Conservation (phyloP, 2,797 vertebrate genomes). For the Oreonectes daqikongensis region DNA sequence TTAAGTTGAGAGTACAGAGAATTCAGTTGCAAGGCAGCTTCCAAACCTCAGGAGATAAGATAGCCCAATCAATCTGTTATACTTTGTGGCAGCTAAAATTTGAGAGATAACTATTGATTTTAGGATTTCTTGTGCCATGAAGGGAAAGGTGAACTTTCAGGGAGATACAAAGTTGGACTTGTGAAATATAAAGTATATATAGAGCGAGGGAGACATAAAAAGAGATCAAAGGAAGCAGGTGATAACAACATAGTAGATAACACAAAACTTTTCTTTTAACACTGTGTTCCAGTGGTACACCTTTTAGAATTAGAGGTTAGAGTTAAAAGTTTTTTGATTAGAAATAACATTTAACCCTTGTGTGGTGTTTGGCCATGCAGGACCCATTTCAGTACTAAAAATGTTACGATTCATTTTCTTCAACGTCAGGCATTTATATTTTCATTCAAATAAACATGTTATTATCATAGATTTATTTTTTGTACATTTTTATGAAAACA, state of each 20-base stretch:
- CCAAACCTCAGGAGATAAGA: slow-evolving; percentile 22
- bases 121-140: slow-evolving; percentile 31
- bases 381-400: too few species aligned
- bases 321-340: neutral
- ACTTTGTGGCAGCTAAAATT: slow-evolving; percentile 25
- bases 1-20: neutral
- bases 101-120: slow-evolving; percentile 45
- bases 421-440: too few species aligned
- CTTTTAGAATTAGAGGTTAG: too few species aligned
- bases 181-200: neutral
- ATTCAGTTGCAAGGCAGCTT: slow-evolving; percentile 58
- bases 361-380: too few species aligned
- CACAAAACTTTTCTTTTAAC: neutral
- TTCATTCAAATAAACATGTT: too few species aligned
- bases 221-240: neutral
- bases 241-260: neutral
- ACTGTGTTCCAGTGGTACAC: too few species aligned
- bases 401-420: too few species aligned
- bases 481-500: too few species aligned
- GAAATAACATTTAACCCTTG: too few species aligned
- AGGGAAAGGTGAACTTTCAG: slow-evolving; percentile 27
- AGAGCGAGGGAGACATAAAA: neutral
- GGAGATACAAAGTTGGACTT: slow-evolving; percentile 13
- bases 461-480: too few species aligned
- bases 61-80: slow-evolving; percentile 21